phyloP scores from a whole-genome alignment of 1,140 invertebrate species.

The Cyphomyrmex costatus region DNA sequence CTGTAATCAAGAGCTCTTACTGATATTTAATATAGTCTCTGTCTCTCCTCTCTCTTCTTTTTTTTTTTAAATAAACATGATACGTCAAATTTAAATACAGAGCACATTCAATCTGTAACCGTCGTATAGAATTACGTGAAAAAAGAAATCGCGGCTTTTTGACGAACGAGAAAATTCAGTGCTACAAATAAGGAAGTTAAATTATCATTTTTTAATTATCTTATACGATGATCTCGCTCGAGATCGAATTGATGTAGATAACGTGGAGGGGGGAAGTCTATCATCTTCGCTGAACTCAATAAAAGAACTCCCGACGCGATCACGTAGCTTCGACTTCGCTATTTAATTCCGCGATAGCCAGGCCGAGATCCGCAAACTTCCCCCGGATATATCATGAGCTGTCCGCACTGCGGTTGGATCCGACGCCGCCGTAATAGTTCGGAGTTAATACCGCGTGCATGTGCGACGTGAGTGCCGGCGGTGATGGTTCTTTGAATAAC shows the following conservation, averaged over 20 bases:
- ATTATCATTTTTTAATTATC: constrained; percentile 12
- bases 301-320: constrained; percentile 12
- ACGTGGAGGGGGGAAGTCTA: background rate
- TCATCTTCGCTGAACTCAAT: background rate
- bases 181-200: background rate
- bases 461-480: constrained; percentile 34
- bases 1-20: constrained; percentile 17
- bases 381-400: constrained; percentile 45
- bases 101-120: constrained; percentile 1
- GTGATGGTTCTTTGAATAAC: constrained; percentile 51
- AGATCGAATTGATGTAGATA: background rate
- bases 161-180: background rate
- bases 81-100: background rate
- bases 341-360: constrained; percentile 48
- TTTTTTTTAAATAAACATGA: too few species aligned
- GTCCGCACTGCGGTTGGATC: constrained; percentile 51
- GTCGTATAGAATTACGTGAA: background rate
- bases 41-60: background rate
- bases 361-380: constrained; percentile 37
- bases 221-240: background rate
- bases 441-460: constrained; percentile 47
- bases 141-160: background rate
- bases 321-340: constrained; percentile 1
- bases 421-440: constrained; percentile 46
- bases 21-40: background rate